These are phyloP conservation scores for Amphiprion percula DNA, from an alignment of 2,113 vertebrate species.

Conservation along the genomic window DNA sequence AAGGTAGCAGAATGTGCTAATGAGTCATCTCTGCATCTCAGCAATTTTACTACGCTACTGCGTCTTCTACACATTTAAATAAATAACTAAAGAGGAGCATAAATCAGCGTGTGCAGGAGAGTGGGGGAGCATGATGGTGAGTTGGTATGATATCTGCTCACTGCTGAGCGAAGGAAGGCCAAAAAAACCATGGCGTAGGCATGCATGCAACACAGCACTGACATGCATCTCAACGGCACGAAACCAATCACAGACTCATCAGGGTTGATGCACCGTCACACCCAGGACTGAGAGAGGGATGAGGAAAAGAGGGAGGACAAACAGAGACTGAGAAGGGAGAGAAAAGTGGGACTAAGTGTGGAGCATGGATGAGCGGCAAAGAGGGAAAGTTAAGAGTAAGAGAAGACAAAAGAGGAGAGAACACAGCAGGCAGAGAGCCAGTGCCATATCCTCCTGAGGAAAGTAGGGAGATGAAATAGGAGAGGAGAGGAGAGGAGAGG, in stretches of 20 bases:
- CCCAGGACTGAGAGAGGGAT: slow-evolving; percentile 10
- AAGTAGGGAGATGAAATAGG: background rate
- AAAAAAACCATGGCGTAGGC: slow-evolving; percentile 9
- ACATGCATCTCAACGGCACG: background rate
- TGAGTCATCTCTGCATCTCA: slow-evolving; percentile 36
- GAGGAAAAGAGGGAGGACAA: background rate
- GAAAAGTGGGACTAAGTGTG: background rate
- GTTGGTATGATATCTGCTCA: slow-evolving; percentile 34
- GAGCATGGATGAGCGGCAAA: slow-evolving; percentile 8
- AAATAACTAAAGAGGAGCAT: slow-evolving; percentile 57
- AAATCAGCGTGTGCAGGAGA: slow-evolving; percentile 35
- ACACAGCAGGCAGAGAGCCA: slow-evolving; percentile 38
- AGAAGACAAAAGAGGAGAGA: slow-evolving; percentile 44
- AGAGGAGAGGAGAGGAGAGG: background rate
- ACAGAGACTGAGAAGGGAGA: background rate
- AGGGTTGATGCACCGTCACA: slow-evolving; percentile 17
- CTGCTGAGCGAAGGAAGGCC: slow-evolving; percentile 33
- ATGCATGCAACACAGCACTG: background rate
- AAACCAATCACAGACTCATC: slow-evolving; percentile 35
- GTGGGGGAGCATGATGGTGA: slow-evolving; percentile 18
- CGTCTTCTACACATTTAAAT: slow-evolving; percentile 47
- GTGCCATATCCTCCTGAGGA: slow-evolving; percentile 43
- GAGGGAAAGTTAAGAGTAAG: slow-evolving; percentile 16
- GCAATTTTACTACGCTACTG: slow-evolving; percentile 55
- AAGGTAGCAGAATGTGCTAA: slow-evolving; percentile 18